A percentile compares a stretch with the other conserved stretches of the same genome.
phyloP scores from a whole-genome alignment of 2,113 vertebrate genomes.

The Glaucidium brasilianum region DNA sequence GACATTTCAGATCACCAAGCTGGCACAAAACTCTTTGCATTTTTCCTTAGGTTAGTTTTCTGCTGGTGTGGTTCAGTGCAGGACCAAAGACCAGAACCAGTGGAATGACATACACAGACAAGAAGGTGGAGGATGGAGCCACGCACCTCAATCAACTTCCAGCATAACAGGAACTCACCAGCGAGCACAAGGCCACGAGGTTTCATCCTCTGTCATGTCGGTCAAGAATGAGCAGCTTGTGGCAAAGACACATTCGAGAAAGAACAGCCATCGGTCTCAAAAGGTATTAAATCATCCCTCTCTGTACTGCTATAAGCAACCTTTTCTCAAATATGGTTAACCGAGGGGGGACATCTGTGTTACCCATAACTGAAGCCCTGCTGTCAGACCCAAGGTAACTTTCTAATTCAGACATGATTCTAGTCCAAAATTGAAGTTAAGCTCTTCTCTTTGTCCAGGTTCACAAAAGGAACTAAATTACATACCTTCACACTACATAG shows the following conservation, averaged over 20 bases:
- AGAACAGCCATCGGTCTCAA: neutral
- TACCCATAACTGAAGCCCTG: neutral
- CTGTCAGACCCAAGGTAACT: neutral
- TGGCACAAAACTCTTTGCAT: neutral
- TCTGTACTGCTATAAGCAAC: neutral
- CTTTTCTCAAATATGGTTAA: neutral
- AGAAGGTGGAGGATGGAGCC: neutral
- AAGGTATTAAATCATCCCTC: neutral
- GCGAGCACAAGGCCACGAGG: accelerated
- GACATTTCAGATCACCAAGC: neutral
- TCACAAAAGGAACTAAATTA: neutral
- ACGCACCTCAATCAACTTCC: neutral
- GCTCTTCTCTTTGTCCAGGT: neutral
- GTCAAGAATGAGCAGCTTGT: neutral
- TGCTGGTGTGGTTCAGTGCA: neutral
- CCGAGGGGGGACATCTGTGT: neutral
- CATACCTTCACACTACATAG: neutral
- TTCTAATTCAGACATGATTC: neutral
- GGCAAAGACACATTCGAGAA: neutral
- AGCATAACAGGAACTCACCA: accelerated
- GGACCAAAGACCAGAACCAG: neutral
- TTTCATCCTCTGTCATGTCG: accelerated
- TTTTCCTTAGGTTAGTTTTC: neutral
- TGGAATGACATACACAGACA: neutral
- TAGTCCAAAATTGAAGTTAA: neutral